Percentiles rank a stretch among this genome's conserved stretches.
Evolutionary conservation across 2,888 invertebrate genomes (phyloP).

Genomic region (Lasius platythorax): DNA sequence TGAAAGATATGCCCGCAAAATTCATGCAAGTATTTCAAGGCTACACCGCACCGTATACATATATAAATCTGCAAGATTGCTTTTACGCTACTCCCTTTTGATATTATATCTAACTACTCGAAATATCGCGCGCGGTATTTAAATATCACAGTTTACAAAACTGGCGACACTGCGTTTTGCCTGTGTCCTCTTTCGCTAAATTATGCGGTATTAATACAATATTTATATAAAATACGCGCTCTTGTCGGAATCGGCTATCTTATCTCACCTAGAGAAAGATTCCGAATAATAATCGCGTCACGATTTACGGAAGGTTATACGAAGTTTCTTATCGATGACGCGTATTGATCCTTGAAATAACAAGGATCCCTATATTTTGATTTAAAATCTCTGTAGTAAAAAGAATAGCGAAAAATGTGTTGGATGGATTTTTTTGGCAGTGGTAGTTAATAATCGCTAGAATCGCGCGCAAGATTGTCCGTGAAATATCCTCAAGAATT

Average conservation of each 20-base stretch:
- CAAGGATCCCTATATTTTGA: background rate
- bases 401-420: conserved; percentile 14
- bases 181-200: conserved; percentile 63
- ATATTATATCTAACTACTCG: conserved; percentile 52
- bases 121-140: conserved; percentile 69
- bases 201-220: conserved; percentile 55
- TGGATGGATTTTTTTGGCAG: conserved; percentile 61
- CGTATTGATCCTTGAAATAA: conserved; percentile 17
- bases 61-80: conserved; percentile 34
- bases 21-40: background rate
- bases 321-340: background rate
- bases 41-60: conserved; percentile 12
- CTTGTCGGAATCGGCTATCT: conserved; percentile 32
- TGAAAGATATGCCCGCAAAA: background rate
- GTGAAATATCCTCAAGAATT: conserved; percentile 10
- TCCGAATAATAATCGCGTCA: conserved; percentile 20
- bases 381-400: conserved; percentile 19
- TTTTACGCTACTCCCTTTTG: conserved; percentile 35
- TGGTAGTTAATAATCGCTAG: conserved; percentile 22
- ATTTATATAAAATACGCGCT: conserved; percentile 59
- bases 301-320: conserved; percentile 9
- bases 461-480: conserved; percentile 23
- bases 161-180: conserved; percentile 75
- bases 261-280: conserved; percentile 11
- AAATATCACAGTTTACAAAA: conserved; percentile 85